A percentile compares a stretch with the other conserved stretches of the same genome.
Conservation (phyloP, 2,888 invertebrate species). For the Synergus japonicus region DNA sequence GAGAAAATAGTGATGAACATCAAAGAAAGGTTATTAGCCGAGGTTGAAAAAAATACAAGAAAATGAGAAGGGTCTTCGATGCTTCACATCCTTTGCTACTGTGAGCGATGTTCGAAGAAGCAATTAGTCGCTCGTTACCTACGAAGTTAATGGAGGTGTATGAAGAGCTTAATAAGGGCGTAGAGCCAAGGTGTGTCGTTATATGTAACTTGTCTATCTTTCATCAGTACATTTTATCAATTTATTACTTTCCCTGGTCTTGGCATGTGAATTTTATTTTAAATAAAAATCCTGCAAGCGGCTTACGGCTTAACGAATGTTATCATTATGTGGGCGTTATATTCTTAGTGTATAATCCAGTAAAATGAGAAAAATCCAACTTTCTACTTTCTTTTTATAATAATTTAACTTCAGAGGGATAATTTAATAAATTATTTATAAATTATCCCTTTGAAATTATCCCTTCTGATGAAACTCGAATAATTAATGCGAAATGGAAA, state of each 20-base stretch:
- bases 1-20: background rate
- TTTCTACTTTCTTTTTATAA: background rate
- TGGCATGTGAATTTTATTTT: background rate
- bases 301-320: background rate
- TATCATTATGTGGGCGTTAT: background rate
- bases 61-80: background rate
- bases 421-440: no score
- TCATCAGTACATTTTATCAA: background rate
- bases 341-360: background rate
- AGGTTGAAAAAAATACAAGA: background rate
- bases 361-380: background rate
- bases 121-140: slow-evolving; percentile 45
- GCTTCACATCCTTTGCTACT: background rate
- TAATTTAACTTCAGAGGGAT: no score
- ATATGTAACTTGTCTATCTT: slow-evolving; percentile 1
- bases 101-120: slow-evolving; percentile 37
- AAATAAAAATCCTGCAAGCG: background rate
- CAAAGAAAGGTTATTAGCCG: slow-evolving; percentile 1
- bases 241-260: background rate
- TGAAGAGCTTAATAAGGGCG: slow-evolving; percentile 22
- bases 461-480: background rate
- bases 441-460: background rate
- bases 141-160: slow-evolving; percentile 42
- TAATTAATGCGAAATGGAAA: background rate
- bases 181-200: background rate